These are phyloP conservation scores for Marasmarcha lunaedactyla DNA, from an alignment of 2,888 invertebrate species.

Conservation along the genomic window DNA sequence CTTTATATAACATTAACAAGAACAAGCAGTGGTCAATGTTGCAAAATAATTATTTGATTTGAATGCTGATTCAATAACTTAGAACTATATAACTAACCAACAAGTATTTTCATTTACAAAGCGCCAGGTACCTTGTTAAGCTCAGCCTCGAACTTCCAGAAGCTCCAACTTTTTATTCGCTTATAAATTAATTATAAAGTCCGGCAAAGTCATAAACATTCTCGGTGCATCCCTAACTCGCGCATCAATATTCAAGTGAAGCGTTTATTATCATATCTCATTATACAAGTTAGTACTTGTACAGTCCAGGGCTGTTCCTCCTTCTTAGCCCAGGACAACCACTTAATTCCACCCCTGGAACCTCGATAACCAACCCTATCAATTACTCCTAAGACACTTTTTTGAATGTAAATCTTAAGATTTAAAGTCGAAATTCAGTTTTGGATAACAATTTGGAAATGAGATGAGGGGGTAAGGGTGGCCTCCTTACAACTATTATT, in stretches of 20 bases:
- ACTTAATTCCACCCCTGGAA: background rate
- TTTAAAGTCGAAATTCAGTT: constrained; percentile 64
- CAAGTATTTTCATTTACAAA: too few species aligned
- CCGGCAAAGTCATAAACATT: constrained; percentile 38
- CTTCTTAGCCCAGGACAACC: constrained; percentile 35
- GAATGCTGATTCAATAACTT: too few species aligned
- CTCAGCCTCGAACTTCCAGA: too few species aligned
- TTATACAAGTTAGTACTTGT: constrained; percentile 69
- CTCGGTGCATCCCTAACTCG: constrained; percentile 57
- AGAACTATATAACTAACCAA: too few species aligned
- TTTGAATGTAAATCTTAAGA: constrained; percentile 22
- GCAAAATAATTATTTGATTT: too few species aligned
- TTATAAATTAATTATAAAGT: constrained; percentile 21
- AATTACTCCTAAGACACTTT: constrained; percentile 20
- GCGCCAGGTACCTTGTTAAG: too few species aligned
- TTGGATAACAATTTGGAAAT: constrained; percentile 68
- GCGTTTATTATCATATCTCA: constrained; percentile 71
- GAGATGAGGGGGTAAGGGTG: constrained; percentile 58
- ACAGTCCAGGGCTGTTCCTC: constrained; percentile 43
- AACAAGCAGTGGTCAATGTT: too few species aligned
- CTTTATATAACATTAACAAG: too few species aligned
- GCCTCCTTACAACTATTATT: constrained; percentile 65
- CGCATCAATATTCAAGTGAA: constrained; percentile 65
- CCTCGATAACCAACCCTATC: constrained; percentile 20
- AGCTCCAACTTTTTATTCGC: constrained; percentile 5